Base-by-base conservation (phyloP, 2,797 vertebrate genomes). In the Lepus townsendii region DNA sequence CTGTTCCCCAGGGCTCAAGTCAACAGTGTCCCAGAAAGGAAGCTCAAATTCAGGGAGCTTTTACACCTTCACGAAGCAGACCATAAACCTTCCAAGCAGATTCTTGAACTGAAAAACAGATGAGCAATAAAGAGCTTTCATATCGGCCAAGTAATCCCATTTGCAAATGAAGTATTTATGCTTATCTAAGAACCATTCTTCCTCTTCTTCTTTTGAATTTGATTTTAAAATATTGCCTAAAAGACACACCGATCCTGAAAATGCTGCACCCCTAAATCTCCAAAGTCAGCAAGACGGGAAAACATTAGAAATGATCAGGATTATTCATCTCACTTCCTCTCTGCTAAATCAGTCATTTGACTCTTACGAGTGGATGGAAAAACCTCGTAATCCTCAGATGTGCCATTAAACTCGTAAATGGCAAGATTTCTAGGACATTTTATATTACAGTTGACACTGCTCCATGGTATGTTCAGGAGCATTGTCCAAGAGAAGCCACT, bases 331-430 rank as follows among this genome's bases (percentile, higher is more conserved):
- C 93, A 62, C 94, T 95, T 91, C 80, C 80, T 95, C 80, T 90
- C 93, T 91, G 91, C 73, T 96, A 96, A 97, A 95, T 97, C 96
- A 97, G 95, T 96, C 95, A 95, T 30, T 88, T 68, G n/a, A 66
- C 68, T 95, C 35, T 83, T 93, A 82, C 2, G 20, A 88, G 50
- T 68, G n/a, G 50, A 88, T 90, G 96, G 94, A 95, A 96, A 97
- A 97, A 22, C n/a, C 68, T 84, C 11, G 38, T 90, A 96, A 97
- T 96, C 87, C 94, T 95, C 96, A 86, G 73, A 77, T 96, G 96
- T 95, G 82, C 73, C 84, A 75, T 97, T 96, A 97, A 93, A 90
- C 80, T 93, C 80, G 0, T 96, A 96, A 97, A 96, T 77, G 95
- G 77, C 75, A 93, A 93, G 91, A 92, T 88, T 95, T 96, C 93